These are phyloP conservation scores for Leptopilina boulardi DNA, from an alignment of 1,140 invertebrate genomes.

Conservation along the genomic window DNA sequence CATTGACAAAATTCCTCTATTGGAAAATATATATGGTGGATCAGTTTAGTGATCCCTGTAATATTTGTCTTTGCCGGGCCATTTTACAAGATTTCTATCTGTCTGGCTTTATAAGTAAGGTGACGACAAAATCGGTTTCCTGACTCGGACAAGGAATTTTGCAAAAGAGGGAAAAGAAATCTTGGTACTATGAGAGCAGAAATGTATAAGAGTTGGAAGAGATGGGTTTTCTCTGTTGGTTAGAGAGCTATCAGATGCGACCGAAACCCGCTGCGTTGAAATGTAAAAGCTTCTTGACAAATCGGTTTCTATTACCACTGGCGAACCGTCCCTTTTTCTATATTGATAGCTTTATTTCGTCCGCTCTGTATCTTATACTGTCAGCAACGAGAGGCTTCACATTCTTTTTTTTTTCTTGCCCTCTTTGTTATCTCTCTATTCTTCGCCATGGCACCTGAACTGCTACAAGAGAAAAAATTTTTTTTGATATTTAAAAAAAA, in stretches of 20 bases:
- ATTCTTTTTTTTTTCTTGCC: neutral
- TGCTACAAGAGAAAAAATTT: neutral
- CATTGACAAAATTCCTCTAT: slow-evolving; percentile 36
- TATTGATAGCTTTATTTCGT: slow-evolving; percentile 72
- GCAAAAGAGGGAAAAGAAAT: slow-evolving; percentile 38
- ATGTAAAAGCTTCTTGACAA: slow-evolving; percentile 74
- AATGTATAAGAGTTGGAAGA: slow-evolving; percentile 38
- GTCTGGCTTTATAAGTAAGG: slow-evolving; percentile 63
- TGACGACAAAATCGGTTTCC: slow-evolving; percentile 47
- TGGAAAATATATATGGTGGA: slow-evolving; percentile 62
- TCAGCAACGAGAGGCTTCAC: slow-evolving; percentile 34
- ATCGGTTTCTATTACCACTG: slow-evolving; percentile 75
- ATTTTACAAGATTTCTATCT: slow-evolving; percentile 76
- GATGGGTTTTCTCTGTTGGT: slow-evolving; percentile 63
- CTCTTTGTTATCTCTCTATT: neutral
- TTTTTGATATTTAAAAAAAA: neutral
- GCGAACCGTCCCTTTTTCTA: slow-evolving; percentile 54
- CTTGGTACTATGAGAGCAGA: slow-evolving; percentile 35
- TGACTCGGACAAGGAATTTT: slow-evolving; percentile 41
- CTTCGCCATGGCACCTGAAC: slow-evolving; percentile 11
- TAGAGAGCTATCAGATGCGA: slow-evolving; percentile 69
- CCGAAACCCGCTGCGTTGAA: slow-evolving; percentile 67
- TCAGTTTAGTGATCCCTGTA: slow-evolving; percentile 52
- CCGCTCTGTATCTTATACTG: slow-evolving; percentile 35
- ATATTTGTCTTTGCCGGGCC: slow-evolving; percentile 70